phyloP scores from a whole-genome alignment of 2,888 invertebrate species.

The Cyclophora albipunctata region DNA sequence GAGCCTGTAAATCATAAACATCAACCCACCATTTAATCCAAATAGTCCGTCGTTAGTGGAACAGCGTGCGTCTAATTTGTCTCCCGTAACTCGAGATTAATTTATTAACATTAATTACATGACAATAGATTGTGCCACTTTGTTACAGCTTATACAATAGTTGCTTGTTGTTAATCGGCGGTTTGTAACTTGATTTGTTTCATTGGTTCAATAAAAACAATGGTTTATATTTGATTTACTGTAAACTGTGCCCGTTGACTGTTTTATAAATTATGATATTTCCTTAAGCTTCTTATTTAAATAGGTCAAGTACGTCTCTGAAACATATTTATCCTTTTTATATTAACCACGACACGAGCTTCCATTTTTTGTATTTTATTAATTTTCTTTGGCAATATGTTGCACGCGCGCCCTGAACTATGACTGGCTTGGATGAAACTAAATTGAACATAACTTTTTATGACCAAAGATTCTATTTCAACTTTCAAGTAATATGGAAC shows the following conservation, averaged over 20 bases:
- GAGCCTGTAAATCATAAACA: conserved; percentile 74
- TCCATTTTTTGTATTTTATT: conserved; percentile 51
- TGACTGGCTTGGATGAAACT: conserved; percentile 52
- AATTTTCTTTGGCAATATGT: conserved; percentile 65
- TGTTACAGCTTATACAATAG: conserved; percentile 9
- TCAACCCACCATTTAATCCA: conserved; percentile 74
- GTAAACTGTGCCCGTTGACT: too few relatives aligned
- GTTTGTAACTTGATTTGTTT: too few relatives aligned
- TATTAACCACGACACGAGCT: conserved; percentile 6
- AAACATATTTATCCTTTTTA: not conserved
- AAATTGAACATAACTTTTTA: conserved; percentile 66
- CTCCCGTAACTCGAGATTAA: conserved; percentile 72
- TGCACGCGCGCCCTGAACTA: conserved; percentile 62
- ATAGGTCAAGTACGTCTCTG: too few relatives aligned
- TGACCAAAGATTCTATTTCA: conserved; percentile 50
- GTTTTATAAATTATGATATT: too few relatives aligned
- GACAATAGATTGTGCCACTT: conserved; percentile 49
- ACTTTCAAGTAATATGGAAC: conserved; percentile 38
- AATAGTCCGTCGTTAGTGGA: conserved; percentile 74
- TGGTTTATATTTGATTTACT: too few relatives aligned
- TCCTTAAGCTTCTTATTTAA: too few relatives aligned
- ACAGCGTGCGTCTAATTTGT: conserved; percentile 74
- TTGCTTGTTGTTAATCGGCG: not conserved
- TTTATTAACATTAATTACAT: conserved; percentile 73
- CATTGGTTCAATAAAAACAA: too few relatives aligned